Conservation (phyloP, 2,888 invertebrate species). For the Leucoma salicis region DNA sequence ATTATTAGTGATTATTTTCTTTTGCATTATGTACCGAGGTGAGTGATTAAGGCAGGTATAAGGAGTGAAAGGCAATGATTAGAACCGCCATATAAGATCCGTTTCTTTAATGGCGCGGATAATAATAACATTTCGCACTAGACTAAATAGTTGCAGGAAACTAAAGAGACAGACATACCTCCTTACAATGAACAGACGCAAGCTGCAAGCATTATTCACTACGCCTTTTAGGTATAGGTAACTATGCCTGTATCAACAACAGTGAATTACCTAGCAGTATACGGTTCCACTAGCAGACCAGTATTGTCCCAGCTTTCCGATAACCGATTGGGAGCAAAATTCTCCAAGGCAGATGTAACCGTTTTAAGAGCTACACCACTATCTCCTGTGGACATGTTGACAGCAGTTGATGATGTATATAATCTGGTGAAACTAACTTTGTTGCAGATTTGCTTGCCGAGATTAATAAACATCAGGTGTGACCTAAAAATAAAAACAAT, state of each 20-base stretch:
- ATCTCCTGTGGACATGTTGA: slow-evolving; percentile 57
- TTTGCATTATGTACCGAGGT: too few relatives aligned
- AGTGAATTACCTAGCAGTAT: slow-evolving; percentile 72
- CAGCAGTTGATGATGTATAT: slow-evolving; percentile 33
- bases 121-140: too few relatives aligned
- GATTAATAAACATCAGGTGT: slow-evolving; percentile 59
- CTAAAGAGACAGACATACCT: too few relatives aligned
- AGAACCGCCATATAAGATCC: too few relatives aligned
- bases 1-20: too few relatives aligned
- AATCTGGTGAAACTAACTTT: slow-evolving; percentile 36
- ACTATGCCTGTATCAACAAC: not conserved
- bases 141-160: too few relatives aligned
- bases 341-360: slow-evolving; percentile 83
- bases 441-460: slow-evolving; percentile 43
- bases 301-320: slow-evolving; percentile 98
- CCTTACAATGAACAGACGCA: too few relatives aligned
- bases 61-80: too few relatives aligned
- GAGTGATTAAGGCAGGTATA: too few relatives aligned
- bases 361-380: slow-evolving; percentile 70
- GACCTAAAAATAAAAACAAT: slow-evolving; percentile 46
- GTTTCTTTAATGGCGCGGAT: too few relatives aligned
- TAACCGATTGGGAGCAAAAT: slow-evolving; percentile 85
- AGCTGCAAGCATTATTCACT: too few relatives aligned
- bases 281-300: slow-evolving; percentile 93
- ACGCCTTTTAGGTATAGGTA: too few relatives aligned